Evolutionary conservation across 2,113 vertebrate species (phyloP).

Genomic region (Geococcyx californianus): DNA sequence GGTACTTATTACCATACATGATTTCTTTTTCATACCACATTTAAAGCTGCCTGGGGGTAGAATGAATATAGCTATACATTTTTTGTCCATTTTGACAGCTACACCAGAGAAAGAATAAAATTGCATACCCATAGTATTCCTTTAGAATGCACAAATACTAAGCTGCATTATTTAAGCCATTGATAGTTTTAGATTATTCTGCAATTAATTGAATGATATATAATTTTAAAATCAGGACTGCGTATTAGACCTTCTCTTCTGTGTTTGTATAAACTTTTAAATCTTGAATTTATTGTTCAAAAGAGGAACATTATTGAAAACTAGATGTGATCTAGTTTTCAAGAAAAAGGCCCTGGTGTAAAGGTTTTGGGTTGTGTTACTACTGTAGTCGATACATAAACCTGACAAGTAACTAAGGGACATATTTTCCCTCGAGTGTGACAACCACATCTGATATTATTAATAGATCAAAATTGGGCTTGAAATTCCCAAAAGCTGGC

Average conservation of each 20-base stretch:
- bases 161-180: background rate
- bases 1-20: conserved; percentile 14
- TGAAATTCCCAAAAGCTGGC: too few relatives aligned
- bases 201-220: background rate
- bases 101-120: background rate
- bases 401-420: background rate
- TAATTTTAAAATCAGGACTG: background rate
- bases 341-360: background rate
- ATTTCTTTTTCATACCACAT: background rate
- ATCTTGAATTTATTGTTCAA: background rate
- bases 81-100: conserved; percentile 18
- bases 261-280: background rate
- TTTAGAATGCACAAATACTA: background rate
- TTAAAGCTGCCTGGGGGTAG: background rate
- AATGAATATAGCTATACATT: background rate
- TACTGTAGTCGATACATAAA: background rate
- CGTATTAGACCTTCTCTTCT: background rate
- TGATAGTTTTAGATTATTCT: background rate
- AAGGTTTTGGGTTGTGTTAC: background rate
- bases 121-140: background rate
- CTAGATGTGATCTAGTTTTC: background rate
- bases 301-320: background rate
- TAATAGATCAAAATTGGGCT: too few relatives aligned
- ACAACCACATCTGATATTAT: too few relatives aligned
- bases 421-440: background rate